Percentiles rank a stretch among this genome's conserved stretches.
These are phyloP conservation scores for Eretmocerus hayati DNA, from an alignment of 2,888 invertebrate genomes.

Conservation along the genomic window DNA sequence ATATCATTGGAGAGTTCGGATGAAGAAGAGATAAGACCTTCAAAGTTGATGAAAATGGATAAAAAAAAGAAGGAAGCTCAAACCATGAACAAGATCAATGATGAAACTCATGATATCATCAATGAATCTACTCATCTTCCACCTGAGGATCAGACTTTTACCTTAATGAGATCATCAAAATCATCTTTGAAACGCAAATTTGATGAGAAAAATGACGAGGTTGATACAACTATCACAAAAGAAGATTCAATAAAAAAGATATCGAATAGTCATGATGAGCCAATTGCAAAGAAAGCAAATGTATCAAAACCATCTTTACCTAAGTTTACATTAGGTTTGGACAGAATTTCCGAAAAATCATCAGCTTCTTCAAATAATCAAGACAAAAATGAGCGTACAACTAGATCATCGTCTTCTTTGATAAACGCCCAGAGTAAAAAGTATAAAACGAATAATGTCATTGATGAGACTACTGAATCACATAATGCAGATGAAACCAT, in stretches of 20 bases:
- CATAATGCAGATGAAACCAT: conserved; percentile 27
- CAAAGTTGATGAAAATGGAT: conserved; percentile 28
- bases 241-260: conserved; percentile 1
- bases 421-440: conserved; percentile 9
- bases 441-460: conserved; percentile 11
- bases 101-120: conserved; percentile 3
- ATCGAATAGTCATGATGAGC: conserved; percentile 14
- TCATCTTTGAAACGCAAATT: conserved; percentile 20
- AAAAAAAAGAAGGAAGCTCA: conserved; percentile 11
- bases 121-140: conserved; percentile 1
- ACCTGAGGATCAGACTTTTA: conserved; percentile 2
- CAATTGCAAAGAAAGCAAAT: conserved; percentile 25
- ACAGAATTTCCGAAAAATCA: conserved; percentile 16
- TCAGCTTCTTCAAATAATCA: not conserved
- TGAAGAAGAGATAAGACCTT: conserved; percentile 27
- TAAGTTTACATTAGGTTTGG: conserved; percentile 1
- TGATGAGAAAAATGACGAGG: conserved; percentile 6
- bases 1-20: conserved; percentile 30
- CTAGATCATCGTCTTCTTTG: conserved; percentile 16
- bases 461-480: conserved; percentile 25
- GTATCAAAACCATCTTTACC: conserved; percentile 3
- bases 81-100: conserved; percentile 5
- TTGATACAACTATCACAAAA: conserved; percentile 8
- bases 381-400: conserved; percentile 6
- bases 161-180: not conserved